Conservation (phyloP, 2,888 invertebrate genomes). For the Eristalis pertinax region DNA sequence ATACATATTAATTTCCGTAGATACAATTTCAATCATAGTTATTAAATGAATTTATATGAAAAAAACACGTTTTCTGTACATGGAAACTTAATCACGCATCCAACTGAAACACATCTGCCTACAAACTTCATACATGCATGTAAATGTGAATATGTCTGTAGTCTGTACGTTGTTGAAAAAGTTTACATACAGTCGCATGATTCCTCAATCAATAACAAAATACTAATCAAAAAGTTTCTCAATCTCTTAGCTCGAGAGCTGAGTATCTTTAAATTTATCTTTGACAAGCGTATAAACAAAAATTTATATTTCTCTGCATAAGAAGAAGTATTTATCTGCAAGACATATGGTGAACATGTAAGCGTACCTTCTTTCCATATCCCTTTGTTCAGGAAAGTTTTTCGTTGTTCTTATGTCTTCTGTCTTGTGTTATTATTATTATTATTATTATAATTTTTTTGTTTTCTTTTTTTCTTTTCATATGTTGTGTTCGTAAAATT, state of each 20-base stretch:
- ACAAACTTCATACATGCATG: background rate
- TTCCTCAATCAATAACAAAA: slow-evolving; percentile 55
- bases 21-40: background rate
- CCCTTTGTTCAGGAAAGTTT: slow-evolving; percentile 61
- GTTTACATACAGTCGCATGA: slow-evolving; percentile 21
- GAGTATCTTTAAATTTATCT: slow-evolving; percentile 63
- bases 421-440: slow-evolving; percentile 52
- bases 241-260: slow-evolving; percentile 47
- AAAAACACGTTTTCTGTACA: background rate
- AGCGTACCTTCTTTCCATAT: slow-evolving; percentile 50
- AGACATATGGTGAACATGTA: slow-evolving; percentile 61
- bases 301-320: slow-evolving; percentile 51
- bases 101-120: background rate
- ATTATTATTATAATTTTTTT: slow-evolving; percentile 28
- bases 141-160: background rate
- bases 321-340: slow-evolving; percentile 59
- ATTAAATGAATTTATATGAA: background rate
- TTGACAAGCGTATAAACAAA: slow-evolving; percentile 67
- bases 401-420: slow-evolving; percentile 51
- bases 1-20: background rate
- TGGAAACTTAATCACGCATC: background rate
- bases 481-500: slow-evolving; percentile 62
- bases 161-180: background rate
- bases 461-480: slow-evolving; percentile 10
- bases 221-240: slow-evolving; percentile 52